phyloP scores from a whole-genome alignment of 2,113 vertebrate species.

The Albula goreensis region DNA sequence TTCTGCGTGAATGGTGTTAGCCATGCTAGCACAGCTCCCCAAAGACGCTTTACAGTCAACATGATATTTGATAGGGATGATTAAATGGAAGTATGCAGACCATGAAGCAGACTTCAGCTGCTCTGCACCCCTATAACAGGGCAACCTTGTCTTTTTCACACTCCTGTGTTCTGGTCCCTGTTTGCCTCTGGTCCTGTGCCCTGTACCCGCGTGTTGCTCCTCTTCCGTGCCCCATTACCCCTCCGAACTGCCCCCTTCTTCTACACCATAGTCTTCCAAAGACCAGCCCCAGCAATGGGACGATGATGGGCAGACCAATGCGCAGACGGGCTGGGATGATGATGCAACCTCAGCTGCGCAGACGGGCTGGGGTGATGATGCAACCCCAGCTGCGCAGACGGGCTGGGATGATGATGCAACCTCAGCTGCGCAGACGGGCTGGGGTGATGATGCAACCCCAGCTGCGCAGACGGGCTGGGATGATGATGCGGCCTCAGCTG shows the following conservation, averaged over 20 bases:
- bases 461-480: constrained; percentile 24
- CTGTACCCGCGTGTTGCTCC: neutral
- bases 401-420: constrained; percentile 13
- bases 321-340: constrained; percentile 48
- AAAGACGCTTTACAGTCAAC: too few relatives aligned
- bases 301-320: constrained; percentile 26
- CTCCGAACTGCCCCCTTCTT: constrained; percentile 18
- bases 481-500: neutral
- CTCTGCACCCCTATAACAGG: neutral
- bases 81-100: too few relatives aligned
- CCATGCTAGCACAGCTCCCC: too few relatives aligned
- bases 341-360: constrained; percentile 60
- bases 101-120: neutral
- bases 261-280: constrained; percentile 60
- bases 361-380: constrained; percentile 52
- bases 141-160: neutral
- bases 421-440: constrained; percentile 23
- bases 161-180: neutral
- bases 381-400: constrained; percentile 41
- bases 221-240: neutral
- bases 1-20: too few relatives aligned
- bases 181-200: constrained; percentile 2
- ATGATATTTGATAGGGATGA: too few relatives aligned
- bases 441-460: constrained; percentile 4
- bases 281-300: constrained; percentile 38